Base-by-base conservation (phyloP, 2,797 vertebrate genomes). In the Thaleichthys pacificus region DNA sequence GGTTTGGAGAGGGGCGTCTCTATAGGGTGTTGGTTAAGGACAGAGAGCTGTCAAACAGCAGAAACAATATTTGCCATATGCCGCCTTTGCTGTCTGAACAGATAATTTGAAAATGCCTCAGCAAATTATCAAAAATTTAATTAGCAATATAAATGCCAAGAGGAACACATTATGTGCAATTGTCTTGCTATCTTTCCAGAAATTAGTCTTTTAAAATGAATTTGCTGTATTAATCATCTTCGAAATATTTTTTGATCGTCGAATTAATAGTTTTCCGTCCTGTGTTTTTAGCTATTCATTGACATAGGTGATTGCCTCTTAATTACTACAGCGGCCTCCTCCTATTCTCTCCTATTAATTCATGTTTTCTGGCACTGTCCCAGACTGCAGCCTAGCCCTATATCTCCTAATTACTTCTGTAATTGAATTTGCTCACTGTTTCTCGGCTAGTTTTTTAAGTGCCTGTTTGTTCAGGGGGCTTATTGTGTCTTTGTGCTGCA, bases 371-470 rank as follows among this genome's bases (percentile, higher is more conserved):
- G 96, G 96, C 95, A 92, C 93, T 85, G 92, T 95, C 93, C 95
- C 97, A 96, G 95, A 96, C 95, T 92, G 91, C 96, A 95, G 95
- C 93, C 95, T 96, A 95, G 95, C 95, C 96, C 96, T 97, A 95
- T 98, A 98, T 98, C 97, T 98, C 94, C 97, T 98, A 99, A 99
- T 99, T 99, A 98, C 96, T 98, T 99, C 96, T 97, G 95, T 98
- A 99, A 99, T 99, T 99, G 97, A 98, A 98, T 99, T 98, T 98
- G 95, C 96, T 96, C 95, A 96, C 96, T 97, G 97, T 98, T 97
- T 97, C 96, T 95, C 93, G 93, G 94, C 94, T 95, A 95, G 95
- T 96, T 97, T 91, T 97, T 96, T 95, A 97, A 98, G 94, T 95
- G 95, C 94, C 95, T 97, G 96, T 98, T 98, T 98, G 96, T 97